Conservation (phyloP, 2,797 vertebrate genomes). For the Chloroceryle amazona region DNA sequence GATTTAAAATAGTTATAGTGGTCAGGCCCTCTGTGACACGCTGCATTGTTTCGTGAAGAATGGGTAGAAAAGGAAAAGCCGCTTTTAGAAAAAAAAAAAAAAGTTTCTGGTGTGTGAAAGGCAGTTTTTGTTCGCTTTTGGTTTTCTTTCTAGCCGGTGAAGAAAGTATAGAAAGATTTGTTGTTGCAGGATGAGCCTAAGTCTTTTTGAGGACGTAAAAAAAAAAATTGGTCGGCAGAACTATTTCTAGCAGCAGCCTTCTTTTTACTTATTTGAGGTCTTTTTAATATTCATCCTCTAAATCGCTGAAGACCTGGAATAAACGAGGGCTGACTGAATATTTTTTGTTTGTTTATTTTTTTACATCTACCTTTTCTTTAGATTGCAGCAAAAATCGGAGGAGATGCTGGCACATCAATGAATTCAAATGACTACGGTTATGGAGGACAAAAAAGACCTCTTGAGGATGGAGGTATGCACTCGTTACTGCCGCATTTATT, state of each 20-base stretch:
- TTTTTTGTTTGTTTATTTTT: too few species aligned
- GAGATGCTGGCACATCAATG: constrained; percentile 91
- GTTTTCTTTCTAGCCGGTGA: fast-evolving
- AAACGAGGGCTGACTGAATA: not conserved
- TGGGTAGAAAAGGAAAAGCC: fast-evolving
- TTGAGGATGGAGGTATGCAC: constrained; percentile 97
- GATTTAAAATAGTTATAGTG: not conserved
- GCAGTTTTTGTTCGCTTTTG: not conserved
- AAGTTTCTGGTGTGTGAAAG: not conserved
- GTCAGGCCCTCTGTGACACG: not conserved
- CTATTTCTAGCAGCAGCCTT: fast-evolving
- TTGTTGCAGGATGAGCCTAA: fast-evolving
- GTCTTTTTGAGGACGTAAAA: not conserved
- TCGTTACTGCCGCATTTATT: not conserved
- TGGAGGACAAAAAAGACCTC: constrained; percentile 97
- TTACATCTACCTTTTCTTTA: constrained; percentile 65
- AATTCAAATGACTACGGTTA: constrained; percentile 93
- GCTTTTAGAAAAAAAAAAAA: fast-evolving
- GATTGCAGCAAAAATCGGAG: constrained; percentile 99
- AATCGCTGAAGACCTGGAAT: fast-evolving
- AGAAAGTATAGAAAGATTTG: not conserved
- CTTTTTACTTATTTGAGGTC: fast-evolving
- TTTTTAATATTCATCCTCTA: fast-evolving
- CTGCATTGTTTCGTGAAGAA: fast-evolving
- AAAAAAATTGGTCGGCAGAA: fast-evolving